Base-by-base conservation (phyloP, 2,888 invertebrate genomes). In the Ethmia dodecea region DNA sequence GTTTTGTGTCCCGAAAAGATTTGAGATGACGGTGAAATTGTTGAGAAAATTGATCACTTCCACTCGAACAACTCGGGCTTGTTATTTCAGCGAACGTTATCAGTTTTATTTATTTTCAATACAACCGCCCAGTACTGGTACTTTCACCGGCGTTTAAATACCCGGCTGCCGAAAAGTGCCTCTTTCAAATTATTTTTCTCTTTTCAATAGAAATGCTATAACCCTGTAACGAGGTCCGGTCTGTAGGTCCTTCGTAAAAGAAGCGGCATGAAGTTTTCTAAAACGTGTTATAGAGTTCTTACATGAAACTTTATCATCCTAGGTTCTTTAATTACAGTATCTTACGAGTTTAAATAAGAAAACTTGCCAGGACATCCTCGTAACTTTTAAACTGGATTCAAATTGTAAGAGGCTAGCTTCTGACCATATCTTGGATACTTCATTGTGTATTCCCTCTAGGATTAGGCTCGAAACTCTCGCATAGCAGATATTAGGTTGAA, bases 31-130 rank as follows among this genome's bases (percentile, higher is more conserved):
- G 73, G 73, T 73, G 77, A 83, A 81, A 84, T 80, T 81, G 79
- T 81, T 75, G 71, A 77, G 79, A 83, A 80, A 80, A 81, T 81
- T 81, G 80, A 83, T 83, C 74, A 75, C 69, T 83, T 81, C 73
- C 78, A 75, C 73, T 73, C 58, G 60, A 77, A 66, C 62, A 63
- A 71, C 54, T 60, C 51, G 55, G 59, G 56, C 63, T 65, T 66
- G 63, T 71, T 70, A 66, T 70, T 74, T 54, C 53, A 50, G 49
- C 56, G 56, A 45, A 45, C 49, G 52, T 55, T 55, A 55, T 56
- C 50, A 43, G 55, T 40, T 53, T 57, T 59, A 49, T 59, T 57
- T 57, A 48, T 53, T 49, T 39, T 14, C 18, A 31, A 20, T n/a
- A 16, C n/a, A n/a, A n/a, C 24, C 9, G 20, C 6, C 6, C 5